phyloP scores from a whole-genome alignment of 2,113 vertebrate genomes.

The Poeciliopsis retropinna region DNA sequence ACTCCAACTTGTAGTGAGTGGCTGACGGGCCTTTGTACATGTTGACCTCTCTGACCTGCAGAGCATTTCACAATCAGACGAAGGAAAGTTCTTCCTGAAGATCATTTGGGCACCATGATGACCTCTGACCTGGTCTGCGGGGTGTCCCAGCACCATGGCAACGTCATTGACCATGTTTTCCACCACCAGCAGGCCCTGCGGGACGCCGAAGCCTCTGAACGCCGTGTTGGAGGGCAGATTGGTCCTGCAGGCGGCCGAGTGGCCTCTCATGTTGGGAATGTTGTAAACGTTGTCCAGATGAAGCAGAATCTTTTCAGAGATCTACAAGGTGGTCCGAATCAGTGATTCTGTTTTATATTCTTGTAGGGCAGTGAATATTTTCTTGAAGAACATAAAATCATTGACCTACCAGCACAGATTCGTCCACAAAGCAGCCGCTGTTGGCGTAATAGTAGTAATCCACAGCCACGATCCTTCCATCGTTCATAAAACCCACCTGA shows the following conservation, averaged over 20 bases:
- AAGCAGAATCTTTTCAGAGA: conserved; percentile 81
- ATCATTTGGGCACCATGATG: neutral
- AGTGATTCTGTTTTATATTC: accelerated
- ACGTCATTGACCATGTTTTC: conserved; percentile 86
- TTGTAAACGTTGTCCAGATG: conserved; percentile 84
- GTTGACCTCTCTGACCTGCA: conserved; percentile 39
- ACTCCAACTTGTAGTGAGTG: conserved; percentile 47
- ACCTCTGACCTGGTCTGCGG: conserved; percentile 77
- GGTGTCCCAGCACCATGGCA: conserved; percentile 74
- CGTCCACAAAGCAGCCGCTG: conserved; percentile 27
- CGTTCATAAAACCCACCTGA: conserved; percentile 39
- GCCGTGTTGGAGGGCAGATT: conserved; percentile 89
- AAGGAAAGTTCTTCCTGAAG: neutral
- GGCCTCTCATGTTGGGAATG: conserved; percentile 83
- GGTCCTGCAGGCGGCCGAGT: conserved; percentile 79
- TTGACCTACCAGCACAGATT: conserved; percentile 29
- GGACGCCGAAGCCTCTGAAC: conserved; percentile 87
- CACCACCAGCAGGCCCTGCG: conserved; percentile 75
- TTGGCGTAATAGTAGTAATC: conserved; percentile 38
- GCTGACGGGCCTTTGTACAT: conserved; percentile 41
- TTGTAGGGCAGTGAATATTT: neutral
- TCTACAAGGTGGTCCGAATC: conserved; percentile 55
- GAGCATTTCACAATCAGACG: neutral
- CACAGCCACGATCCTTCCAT: conserved; percentile 36
- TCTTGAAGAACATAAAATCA: neutral